These are phyloP conservation scores for Prietella phreatophila DNA, from an alignment of 2,113 vertebrate genomes.

Conservation along the genomic window DNA sequence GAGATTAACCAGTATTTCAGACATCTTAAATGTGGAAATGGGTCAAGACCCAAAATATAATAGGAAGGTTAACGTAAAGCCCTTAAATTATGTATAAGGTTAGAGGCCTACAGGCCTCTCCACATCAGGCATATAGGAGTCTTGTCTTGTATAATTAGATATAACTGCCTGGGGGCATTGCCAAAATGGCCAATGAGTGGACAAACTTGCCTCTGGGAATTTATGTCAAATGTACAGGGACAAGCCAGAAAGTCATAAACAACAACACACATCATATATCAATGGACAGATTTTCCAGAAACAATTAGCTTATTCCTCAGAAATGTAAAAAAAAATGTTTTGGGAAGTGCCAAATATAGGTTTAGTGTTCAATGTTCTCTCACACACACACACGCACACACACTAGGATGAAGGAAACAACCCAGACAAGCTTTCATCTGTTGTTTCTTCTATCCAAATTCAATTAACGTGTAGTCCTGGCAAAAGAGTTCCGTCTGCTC, in stretches of 20 bases:
- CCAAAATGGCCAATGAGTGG: neutral
- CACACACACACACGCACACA: neutral
- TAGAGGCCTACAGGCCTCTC: neutral
- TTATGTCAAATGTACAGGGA: neutral
- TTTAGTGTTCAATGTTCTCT: neutral
- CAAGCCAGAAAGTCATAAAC: neutral
- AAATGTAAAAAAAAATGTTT: neutral
- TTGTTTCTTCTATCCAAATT: slow-evolving; percentile 64
- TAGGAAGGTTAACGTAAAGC: neutral
- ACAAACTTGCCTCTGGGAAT: neutral
- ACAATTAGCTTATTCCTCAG: neutral
- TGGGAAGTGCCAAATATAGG: neutral
- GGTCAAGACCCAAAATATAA: too few relatives aligned
- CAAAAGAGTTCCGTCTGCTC: slow-evolving; percentile 48
- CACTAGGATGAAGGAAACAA: slow-evolving; percentile 38
- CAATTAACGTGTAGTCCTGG: slow-evolving; percentile 60
- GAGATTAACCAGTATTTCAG: too few relatives aligned
- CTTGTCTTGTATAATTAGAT: neutral
- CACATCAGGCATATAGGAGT: neutral
- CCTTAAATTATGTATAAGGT: neutral
- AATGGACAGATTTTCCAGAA: neutral
- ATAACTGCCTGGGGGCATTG: neutral
- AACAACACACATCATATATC: neutral
- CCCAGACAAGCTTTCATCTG: slow-evolving; percentile 64
- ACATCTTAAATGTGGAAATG: too few relatives aligned